Evolutionary conservation across 2,888 invertebrate genomes (phyloP).

Genomic region (Neria commutata): DNA sequence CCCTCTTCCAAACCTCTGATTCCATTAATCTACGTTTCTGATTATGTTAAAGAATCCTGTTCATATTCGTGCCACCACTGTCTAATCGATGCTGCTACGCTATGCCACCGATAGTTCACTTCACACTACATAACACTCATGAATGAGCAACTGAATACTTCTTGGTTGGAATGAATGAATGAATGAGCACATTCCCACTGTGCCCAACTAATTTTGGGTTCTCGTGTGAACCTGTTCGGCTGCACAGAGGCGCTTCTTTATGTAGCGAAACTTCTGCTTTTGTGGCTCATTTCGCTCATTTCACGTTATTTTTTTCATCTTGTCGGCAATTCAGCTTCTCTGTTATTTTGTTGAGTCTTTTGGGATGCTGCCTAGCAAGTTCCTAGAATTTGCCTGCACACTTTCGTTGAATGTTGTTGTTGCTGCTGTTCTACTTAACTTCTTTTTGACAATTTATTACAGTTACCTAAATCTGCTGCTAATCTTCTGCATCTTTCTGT

Average conservation of each 20-base stretch:
- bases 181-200: constrained; percentile 1
- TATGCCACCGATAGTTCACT: too few relatives aligned
- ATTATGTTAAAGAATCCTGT: too few relatives aligned
- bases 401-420: too few relatives aligned
- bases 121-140: too few relatives aligned
- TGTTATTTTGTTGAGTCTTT: constrained; percentile 28
- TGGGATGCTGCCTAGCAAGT: too few relatives aligned
- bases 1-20: too few relatives aligned
- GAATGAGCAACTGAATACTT: neutral
- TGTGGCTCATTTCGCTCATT: neutral
- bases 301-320: neutral
- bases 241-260: neutral
- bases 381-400: too few relatives aligned
- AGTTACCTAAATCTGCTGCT: constrained; percentile 42
- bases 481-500: constrained; percentile 28
- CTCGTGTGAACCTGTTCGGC: neutral
- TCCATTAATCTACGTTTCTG: too few relatives aligned
- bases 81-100: neutral
- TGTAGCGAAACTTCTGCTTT: neutral
- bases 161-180: neutral
- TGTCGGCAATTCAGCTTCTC: constrained; percentile 24
- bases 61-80: neutral
- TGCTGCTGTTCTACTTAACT: constrained; percentile 36
- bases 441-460: constrained; percentile 49
- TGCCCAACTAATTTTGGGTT: too few relatives aligned